phyloP scores from a whole-genome alignment of 2,113 vertebrate species.

The Psephotus haematonotus region DNA sequence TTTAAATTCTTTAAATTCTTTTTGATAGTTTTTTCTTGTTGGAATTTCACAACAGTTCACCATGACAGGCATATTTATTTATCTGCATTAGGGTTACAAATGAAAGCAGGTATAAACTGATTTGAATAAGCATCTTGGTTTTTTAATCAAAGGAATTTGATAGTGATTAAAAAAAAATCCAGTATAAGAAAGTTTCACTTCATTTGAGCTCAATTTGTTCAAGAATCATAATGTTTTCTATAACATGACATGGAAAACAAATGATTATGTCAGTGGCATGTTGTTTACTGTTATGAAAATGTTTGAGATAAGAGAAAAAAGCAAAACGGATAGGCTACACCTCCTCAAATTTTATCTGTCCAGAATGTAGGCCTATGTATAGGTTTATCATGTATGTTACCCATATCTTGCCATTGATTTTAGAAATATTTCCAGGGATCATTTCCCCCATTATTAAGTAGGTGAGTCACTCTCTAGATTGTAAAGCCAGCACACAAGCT shows the following conservation, averaged over 20 bases:
- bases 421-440: background rate
- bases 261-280: background rate
- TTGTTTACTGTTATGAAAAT: background rate
- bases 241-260: background rate
- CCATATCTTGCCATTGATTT: background rate
- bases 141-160: background rate
- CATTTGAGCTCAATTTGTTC: background rate
- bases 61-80: background rate
- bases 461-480: background rate
- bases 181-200: background rate
- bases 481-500: background rate
- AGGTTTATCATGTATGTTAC: background rate
- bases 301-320: background rate
- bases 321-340: background rate
- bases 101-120: background rate
- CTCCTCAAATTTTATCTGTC: background rate
- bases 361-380: background rate
- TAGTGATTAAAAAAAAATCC: background rate
- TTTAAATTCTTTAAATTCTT: background rate
- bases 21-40: background rate
- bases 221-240: background rate
- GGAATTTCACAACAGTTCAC: background rate
- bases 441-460: background rate
- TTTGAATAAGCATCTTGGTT: background rate
- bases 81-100: background rate